These are phyloP conservation scores for Andrena minutula DNA, from an alignment of 2,888 invertebrate genomes.

Conservation along the genomic window DNA sequence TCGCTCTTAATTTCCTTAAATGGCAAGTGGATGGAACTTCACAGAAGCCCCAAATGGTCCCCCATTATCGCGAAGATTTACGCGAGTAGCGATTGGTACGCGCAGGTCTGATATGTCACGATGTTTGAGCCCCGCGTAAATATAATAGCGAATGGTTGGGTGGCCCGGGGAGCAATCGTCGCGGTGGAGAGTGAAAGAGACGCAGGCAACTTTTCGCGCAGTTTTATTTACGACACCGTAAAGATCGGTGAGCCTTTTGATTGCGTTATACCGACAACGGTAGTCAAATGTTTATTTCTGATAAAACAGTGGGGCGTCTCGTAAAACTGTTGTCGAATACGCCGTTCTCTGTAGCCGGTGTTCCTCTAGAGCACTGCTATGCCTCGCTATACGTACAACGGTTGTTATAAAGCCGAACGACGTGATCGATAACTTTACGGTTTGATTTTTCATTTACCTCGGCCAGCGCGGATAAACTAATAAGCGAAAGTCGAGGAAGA, in stretches of 20 bases:
- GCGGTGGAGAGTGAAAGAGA: not conserved
- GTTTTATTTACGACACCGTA: constrained; percentile 77
- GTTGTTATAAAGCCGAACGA: constrained; percentile 17
- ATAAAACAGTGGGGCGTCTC: constrained; percentile 73
- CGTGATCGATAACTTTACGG: constrained; percentile 37
- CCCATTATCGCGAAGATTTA: constrained; percentile 49
- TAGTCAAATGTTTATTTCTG: constrained; percentile 77
- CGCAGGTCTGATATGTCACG: constrained; percentile 34
- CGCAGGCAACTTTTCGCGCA: constrained; percentile 47
- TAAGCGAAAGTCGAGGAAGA: constrained; percentile 25
- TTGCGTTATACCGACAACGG: constrained; percentile 67
- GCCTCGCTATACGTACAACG: constrained; percentile 2
- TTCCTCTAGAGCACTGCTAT: not conserved
- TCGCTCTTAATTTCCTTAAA: constrained; percentile 9
- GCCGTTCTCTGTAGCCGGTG: constrained; percentile 10
- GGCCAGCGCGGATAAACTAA: constrained; percentile 28
- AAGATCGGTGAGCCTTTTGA: constrained; percentile 73
- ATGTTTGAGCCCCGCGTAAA: constrained; percentile 31
- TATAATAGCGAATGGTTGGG: constrained; percentile 18
- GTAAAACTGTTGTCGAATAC: constrained; percentile 50
- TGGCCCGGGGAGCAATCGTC: constrained; percentile 18
- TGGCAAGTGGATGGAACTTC: not conserved
- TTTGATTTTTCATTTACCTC: constrained; percentile 42
- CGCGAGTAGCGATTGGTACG: constrained; percentile 11
- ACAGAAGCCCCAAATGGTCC: not conserved